Conservation (phyloP, 1,140 invertebrate genomes). For the Homarus americanus region DNA sequence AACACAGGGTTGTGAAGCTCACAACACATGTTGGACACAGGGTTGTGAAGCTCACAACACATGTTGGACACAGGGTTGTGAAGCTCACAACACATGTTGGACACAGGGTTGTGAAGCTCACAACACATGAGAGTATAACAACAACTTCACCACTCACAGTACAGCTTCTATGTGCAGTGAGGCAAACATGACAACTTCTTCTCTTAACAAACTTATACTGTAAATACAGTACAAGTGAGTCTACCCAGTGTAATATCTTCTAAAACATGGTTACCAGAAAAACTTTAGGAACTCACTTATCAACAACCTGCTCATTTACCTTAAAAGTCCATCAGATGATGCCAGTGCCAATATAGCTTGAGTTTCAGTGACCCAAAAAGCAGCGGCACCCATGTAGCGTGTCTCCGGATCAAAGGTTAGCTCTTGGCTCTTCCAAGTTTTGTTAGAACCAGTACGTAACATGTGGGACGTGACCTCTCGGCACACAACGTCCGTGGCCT, state of each 20-base stretch:
- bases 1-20: too few species aligned
- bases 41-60: too few species aligned
- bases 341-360: conserved; percentile 40
- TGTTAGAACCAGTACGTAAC: conserved; percentile 53
- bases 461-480: conserved; percentile 56
- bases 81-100: too few species aligned
- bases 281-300: background rate
- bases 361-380: conserved; percentile 53
- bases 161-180: too few species aligned
- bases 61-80: too few species aligned
- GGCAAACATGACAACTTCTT: too few species aligned
- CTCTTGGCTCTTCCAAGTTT: conserved; percentile 56
- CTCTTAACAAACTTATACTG: too few species aligned
- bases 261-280: background rate
- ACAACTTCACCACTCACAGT: too few species aligned
- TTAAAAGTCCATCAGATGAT: conserved; percentile 58
- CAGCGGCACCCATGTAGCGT: conserved; percentile 52
- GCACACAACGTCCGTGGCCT: background rate
- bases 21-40: too few species aligned
- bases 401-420: conserved; percentile 61
- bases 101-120: too few species aligned
- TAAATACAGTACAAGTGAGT: too few species aligned
- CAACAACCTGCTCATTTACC: conserved; percentile 23
- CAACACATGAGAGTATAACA: too few species aligned
- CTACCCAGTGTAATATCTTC: background rate